Percentiles rank a stretch among this genome's conserved stretches.
These are phyloP conservation scores for Melolontha melolontha DNA, from an alignment of 2,888 invertebrate genomes.

Conservation along the genomic window DNA sequence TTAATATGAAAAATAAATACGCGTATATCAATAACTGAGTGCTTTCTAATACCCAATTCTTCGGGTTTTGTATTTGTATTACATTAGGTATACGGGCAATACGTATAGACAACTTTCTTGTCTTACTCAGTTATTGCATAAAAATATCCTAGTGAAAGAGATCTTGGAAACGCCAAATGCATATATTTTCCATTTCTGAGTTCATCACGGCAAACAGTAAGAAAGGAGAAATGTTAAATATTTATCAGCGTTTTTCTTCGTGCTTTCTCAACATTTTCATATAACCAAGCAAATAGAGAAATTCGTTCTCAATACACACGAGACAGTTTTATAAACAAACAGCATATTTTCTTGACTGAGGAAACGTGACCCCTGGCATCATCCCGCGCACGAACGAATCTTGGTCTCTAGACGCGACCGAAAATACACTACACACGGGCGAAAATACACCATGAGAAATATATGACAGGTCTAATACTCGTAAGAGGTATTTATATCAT, in stretches of 20 bases:
- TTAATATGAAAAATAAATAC: no score
- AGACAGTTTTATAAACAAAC: constrained; percentile 31
- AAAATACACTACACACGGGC: constrained; percentile 20
- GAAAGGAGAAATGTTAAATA: constrained; percentile 21
- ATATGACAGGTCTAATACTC: constrained; percentile 42
- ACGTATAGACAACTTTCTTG: no score
- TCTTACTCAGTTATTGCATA: no score
- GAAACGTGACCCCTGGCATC: constrained; percentile 34
- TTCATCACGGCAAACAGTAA: constrained; percentile 7
- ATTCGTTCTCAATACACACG: constrained; percentile 25
- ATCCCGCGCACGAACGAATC: constrained; percentile 5
- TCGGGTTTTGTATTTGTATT: no score
- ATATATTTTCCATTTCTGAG: constrained; percentile 3
- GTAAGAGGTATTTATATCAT: constrained; percentile 43
- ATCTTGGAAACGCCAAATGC: not conserved
- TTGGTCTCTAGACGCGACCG: constrained; percentile 12
- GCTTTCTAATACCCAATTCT: no score
- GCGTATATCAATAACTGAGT: no score
- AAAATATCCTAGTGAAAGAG: no score
- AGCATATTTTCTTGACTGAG: constrained; percentile 21
- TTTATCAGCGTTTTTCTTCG: constrained; percentile 19
- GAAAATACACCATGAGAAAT: constrained; percentile 32
- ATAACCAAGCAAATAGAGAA: constrained; percentile 16
- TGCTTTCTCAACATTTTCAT: constrained; percentile 20
- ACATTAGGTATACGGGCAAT: no score